phyloP scores from a whole-genome alignment of 2,888 invertebrate genomes.

The Parnassius orleans region DNA sequence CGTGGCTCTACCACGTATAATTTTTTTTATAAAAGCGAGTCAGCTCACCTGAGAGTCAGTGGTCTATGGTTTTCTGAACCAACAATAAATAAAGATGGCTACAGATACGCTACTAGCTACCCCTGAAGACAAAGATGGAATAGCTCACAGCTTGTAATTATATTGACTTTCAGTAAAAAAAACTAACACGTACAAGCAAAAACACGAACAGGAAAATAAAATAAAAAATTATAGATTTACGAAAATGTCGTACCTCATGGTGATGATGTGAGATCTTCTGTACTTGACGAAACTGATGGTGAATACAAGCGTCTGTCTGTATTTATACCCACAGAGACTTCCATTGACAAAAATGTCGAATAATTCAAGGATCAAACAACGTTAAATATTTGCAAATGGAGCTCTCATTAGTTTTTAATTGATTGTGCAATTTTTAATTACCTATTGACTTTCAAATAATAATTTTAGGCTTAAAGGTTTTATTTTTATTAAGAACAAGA shows the following conservation, averaged over 20 bases:
- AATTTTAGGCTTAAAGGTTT: too few relatives aligned
- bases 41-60: too few relatives aligned
- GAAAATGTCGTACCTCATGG: constrained; percentile 57
- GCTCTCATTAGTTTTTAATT: constrained; percentile 24
- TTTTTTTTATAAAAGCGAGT: too few relatives aligned
- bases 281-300: constrained; percentile 50
- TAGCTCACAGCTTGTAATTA: too few relatives aligned
- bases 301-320: constrained; percentile 26
- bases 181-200: too few relatives aligned
- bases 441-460: constrained; percentile 10
- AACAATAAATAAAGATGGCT: too few relatives aligned
- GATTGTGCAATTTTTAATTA: constrained; percentile 32
- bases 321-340: constrained; percentile 50
- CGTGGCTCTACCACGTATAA: too few relatives aligned
- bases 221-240: not conserved
- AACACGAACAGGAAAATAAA: not conserved
- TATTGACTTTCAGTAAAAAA: too few relatives aligned
- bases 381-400: constrained; percentile 38
- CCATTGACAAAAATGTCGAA: constrained; percentile 47
- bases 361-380: constrained; percentile 40
- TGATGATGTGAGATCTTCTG: constrained; percentile 54
- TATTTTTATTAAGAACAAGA: too few relatives aligned
- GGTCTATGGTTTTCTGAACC: too few relatives aligned
- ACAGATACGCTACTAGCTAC: too few relatives aligned
- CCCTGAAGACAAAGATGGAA: too few relatives aligned